Percentiles rank a stretch among this genome's conserved stretches.
phyloP scores from a whole-genome alignment of 92 coral and sea anemone genomes.

The Diadumene lineata region DNA sequence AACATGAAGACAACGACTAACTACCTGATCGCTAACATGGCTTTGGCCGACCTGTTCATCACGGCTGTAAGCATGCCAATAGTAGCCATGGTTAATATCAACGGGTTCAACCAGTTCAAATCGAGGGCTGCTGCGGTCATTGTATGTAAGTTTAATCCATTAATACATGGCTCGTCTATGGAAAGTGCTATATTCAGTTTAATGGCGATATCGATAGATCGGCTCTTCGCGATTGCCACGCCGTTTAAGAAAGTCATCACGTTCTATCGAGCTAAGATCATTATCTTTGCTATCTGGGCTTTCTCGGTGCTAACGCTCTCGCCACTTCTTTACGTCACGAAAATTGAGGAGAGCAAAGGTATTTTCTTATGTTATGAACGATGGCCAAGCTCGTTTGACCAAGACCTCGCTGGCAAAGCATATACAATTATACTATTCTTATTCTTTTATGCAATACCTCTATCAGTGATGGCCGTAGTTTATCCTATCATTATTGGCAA shows the following conservation, averaged over 20 bases:
- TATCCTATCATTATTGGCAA: conserved; percentile 42
- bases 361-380: conserved; percentile 48
- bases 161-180: conserved; percentile 57
- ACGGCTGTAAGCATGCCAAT: conserved; percentile 64
- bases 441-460: conserved; percentile 50
- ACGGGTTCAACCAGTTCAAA: conserved; percentile 31
- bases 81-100: conserved; percentile 37
- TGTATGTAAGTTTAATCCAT: conserved; percentile 56
- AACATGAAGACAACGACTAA: conserved; percentile 44
- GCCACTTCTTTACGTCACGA: conserved; percentile 67
- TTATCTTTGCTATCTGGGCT: conserved; percentile 62
- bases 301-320: conserved; percentile 54
- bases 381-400: conserved; percentile 67
- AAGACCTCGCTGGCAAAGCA: conserved; percentile 45
- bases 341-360: conserved; percentile 21
- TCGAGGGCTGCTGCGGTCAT: conserved; percentile 31
- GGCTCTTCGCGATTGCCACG: conserved; percentile 60
- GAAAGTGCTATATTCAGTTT: conserved; percentile 74
- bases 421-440: conserved; percentile 62
- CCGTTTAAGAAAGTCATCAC: conserved; percentile 66
- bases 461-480: conserved; percentile 32
- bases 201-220: conserved; percentile 69
- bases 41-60: conserved; percentile 58
- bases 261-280: conserved; percentile 38
- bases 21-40: conserved; percentile 57